These are phyloP conservation scores for Peromyscus maniculatus DNA, from an alignment of 2,113 vertebrate species.

Conservation along the genomic window DNA sequence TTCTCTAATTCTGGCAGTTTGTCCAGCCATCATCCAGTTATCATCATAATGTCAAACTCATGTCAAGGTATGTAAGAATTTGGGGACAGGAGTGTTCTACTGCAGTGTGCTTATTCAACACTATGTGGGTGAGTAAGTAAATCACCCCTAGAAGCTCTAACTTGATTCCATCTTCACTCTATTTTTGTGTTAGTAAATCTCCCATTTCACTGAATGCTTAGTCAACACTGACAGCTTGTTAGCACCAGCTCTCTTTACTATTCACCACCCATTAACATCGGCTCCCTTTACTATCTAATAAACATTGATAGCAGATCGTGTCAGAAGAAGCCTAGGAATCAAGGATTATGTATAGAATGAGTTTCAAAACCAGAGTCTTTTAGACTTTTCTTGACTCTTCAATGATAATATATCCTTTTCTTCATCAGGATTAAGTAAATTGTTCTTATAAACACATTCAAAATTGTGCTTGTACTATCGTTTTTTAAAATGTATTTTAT, in stretches of 20 bases:
- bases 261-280: background rate
- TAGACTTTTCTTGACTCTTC: background rate
- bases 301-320: background rate
- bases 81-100: background rate
- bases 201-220: background rate
- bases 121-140: background rate
- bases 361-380: background rate
- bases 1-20: background rate
- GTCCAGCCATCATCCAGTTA: background rate
- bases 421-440: background rate
- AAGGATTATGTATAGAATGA: background rate
- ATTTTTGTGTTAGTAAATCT: background rate
- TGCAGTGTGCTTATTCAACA: background rate
- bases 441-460: background rate
- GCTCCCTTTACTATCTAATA: background rate
- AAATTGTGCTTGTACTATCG: background rate
- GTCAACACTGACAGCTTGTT: background rate
- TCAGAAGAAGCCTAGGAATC: background rate
- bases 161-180: background rate
- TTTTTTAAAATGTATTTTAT: no score
- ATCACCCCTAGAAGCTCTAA: background rate
- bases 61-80: background rate
- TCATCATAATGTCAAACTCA: background rate
- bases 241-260: background rate
- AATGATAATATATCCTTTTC: background rate